Percentiles rank a stretch among this genome's conserved stretches.
These are phyloP conservation scores for Catocala nupta DNA, from an alignment of 2,888 invertebrate genomes.

Conservation along the genomic window DNA sequence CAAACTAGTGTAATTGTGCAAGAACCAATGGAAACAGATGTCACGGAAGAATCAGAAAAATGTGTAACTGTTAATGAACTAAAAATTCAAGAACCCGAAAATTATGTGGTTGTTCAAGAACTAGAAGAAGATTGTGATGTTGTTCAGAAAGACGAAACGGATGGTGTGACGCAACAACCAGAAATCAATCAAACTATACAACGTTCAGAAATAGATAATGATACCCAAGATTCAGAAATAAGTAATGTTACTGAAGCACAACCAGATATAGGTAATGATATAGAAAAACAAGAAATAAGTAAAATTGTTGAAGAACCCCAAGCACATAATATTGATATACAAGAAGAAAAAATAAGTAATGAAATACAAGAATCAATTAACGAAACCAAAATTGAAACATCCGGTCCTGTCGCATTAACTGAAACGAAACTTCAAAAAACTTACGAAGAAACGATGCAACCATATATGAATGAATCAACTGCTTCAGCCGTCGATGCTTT, in stretches of 20 bases:
- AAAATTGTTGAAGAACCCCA: constrained; percentile 5
- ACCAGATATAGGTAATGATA: background rate
- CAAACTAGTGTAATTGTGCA: constrained; percentile 22
- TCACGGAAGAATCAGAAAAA: background rate
- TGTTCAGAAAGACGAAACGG: background rate
- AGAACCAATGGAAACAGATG: constrained; percentile 15
- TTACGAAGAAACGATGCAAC: constrained; percentile 52
- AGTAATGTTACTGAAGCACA: background rate
- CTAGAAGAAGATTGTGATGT: constrained; percentile 1
- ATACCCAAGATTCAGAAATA: background rate
- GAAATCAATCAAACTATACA: background rate
- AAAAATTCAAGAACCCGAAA: background rate
- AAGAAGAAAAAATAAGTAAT: constrained; percentile 5
- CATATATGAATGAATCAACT: constrained; percentile 77
- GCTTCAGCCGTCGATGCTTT: constrained; percentile 83
- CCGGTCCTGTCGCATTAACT: constrained; percentile 30
- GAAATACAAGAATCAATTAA: constrained; percentile 1
- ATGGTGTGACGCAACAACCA: constrained; percentile 1
- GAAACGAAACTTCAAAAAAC: constrained; percentile 47
- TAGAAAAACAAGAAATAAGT: background rate
- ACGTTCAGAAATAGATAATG: background rate
- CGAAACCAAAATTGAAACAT: constrained; percentile 18
- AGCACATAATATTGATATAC: background rate
- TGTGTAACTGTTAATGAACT: constrained; percentile 18
- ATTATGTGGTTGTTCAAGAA: constrained; percentile 5